Percentiles rank a stretch among this genome's conserved stretches.
phyloP scores from a whole-genome alignment of 2,888 invertebrate species.

The Luperina nickerlii region DNA sequence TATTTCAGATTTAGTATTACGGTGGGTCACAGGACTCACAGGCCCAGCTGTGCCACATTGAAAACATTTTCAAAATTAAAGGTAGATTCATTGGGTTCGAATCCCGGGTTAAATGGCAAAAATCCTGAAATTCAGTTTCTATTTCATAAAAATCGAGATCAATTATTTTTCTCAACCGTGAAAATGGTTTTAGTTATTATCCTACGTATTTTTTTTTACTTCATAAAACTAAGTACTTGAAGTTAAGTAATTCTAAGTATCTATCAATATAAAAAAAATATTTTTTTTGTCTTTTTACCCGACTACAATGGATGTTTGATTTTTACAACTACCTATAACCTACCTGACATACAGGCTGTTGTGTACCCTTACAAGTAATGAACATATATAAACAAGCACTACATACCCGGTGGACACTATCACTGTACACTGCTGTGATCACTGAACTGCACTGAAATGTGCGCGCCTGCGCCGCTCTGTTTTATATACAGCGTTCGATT shows the following conservation, averaged over 20 bases:
- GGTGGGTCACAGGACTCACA: too few relatives aligned
- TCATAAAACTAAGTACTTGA: neutral
- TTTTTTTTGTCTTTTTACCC: neutral
- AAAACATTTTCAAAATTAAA: neutral
- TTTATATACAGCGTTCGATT: slow-evolving; percentile 58
- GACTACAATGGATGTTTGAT: neutral
- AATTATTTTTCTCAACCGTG: neutral
- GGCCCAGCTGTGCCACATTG: neutral
- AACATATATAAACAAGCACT: slow-evolving; percentile 2
- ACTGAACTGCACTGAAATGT: slow-evolving; percentile 63
- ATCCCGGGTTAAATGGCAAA: neutral
- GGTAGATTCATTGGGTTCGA: neutral
- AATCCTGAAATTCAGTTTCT: neutral
- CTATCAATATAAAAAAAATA: neutral
- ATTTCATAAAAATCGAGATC: neutral
- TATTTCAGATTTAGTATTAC: neutral
- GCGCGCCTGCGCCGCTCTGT: slow-evolving; percentile 44
- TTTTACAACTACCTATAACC: neutral
- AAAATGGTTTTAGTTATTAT: neutral
- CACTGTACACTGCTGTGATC: slow-evolving; percentile 53
- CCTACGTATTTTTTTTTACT: too few relatives aligned
- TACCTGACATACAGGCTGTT: neutral
- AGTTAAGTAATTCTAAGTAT: neutral
- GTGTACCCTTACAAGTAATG: neutral
- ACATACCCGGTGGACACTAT: slow-evolving; percentile 52